Conservation (phyloP, 1,140 invertebrate genomes). For the Zaprionus camerounensis region DNA sequence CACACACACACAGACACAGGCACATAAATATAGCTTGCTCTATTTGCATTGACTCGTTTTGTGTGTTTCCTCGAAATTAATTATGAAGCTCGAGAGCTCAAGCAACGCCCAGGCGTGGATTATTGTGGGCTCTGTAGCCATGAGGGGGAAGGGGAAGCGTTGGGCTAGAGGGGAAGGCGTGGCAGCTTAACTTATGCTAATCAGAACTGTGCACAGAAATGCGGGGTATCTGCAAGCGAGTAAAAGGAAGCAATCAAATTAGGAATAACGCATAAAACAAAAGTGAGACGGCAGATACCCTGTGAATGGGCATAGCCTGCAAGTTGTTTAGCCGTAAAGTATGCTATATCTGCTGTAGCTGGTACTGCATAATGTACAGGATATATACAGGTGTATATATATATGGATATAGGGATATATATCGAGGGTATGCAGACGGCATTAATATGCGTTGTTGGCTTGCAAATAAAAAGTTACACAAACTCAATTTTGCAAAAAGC, state of each 20-base stretch:
- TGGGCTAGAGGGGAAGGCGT: too few species aligned
- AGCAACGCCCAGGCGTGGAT: conserved; percentile 1
- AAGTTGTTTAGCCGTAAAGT: not conserved
- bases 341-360: not conserved
- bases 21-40: not conserved
- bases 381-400: not conserved
- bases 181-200: conserved; percentile 47
- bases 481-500: conserved; percentile 64
- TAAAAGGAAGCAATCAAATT: not conserved
- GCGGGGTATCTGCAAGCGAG: not conserved
- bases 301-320: not conserved
- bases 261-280: too few species aligned
- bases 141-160: too few species aligned
- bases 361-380: not conserved
- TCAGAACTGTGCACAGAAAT: conserved; percentile 42
- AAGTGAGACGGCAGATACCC: too few species aligned
- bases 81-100: conserved; percentile 38
- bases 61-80: conserved; percentile 53
- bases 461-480: conserved; percentile 61
- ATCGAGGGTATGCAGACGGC: not conserved
- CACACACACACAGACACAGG: not conserved
- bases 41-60: not conserved
- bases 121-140: not conserved
- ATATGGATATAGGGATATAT: not conserved
- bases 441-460: not conserved